Percentiles rank a stretch among this genome's conserved stretches.
These are phyloP conservation scores for Trematomus bernacchii DNA, from an alignment of 2,797 vertebrate species.

Conservation along the genomic window DNA sequence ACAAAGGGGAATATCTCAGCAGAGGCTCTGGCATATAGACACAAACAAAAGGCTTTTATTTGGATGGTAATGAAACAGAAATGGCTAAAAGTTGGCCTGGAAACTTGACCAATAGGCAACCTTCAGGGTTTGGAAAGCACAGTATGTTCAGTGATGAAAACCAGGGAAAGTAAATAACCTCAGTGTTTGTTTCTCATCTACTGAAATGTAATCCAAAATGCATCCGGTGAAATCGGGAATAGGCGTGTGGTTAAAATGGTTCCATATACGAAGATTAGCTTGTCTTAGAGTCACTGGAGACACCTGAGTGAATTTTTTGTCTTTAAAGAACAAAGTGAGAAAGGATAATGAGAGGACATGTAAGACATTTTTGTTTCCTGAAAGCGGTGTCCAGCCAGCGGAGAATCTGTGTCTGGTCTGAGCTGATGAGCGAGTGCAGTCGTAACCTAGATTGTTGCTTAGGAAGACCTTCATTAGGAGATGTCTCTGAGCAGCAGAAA, in stretches of 20 bases:
- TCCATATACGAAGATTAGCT: background rate
- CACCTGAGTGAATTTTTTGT: background rate
- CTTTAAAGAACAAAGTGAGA: background rate
- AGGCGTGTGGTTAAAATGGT: background rate
- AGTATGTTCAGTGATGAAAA: constrained; percentile 19
- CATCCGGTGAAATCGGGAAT: constrained; percentile 3
- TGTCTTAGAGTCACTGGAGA: background rate
- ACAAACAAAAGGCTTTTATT: constrained; percentile 58
- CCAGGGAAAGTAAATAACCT: constrained; percentile 31
- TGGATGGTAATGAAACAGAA: constrained; percentile 51
- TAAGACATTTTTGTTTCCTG: constrained; percentile 15
- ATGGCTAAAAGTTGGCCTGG: constrained; percentile 51
- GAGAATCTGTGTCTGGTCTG: constrained; percentile 34
- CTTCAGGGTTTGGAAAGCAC: constrained; percentile 54
- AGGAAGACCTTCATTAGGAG: constrained; percentile 73
- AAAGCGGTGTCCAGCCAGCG: constrained; percentile 33
- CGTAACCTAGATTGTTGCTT: constrained; percentile 70
- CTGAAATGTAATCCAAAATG: constrained; percentile 24
- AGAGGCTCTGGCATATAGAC: constrained; percentile 50
- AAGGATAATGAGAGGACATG: constrained; percentile 19
- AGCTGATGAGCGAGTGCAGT: constrained; percentile 60
- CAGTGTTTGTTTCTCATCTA: constrained; percentile 23
- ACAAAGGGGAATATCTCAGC: constrained; percentile 70
- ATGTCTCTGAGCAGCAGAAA: constrained; percentile 50
- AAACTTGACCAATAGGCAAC: constrained; percentile 49